Percentiles rank a stretch among this genome's conserved stretches.
Evolutionary conservation across 2,113 vertebrate genomes (phyloP).

Genomic region (Onychorhynchus coronatus): DNA sequence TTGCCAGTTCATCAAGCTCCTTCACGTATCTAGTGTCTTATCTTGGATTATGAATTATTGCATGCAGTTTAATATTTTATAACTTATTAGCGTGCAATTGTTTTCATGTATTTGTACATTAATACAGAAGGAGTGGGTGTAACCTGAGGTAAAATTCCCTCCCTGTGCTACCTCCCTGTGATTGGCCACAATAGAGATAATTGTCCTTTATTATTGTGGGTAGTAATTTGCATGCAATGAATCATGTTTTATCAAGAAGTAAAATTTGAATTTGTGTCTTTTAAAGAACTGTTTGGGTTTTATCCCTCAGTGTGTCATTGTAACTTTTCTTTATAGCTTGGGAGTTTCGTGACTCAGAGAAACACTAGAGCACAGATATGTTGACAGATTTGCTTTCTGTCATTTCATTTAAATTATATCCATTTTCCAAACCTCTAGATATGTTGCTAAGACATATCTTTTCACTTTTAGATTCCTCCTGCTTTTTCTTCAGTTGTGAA

Average conservation of each 20-base stretch:
- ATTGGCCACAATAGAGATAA: background rate
- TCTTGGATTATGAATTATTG: background rate
- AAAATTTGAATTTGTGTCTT: background rate
- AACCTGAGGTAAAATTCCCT: background rate
- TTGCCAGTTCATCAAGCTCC: background rate
- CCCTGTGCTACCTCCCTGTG: background rate
- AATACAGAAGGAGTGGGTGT: background rate
- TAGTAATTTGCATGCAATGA: constrained; percentile 11
- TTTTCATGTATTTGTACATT: constrained; percentile 17
- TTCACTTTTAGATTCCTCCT: background rate
- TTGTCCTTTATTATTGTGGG: background rate
- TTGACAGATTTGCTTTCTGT: constrained; percentile 65
- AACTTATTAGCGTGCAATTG: constrained; percentile 11
- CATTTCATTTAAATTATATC: constrained; percentile 60
- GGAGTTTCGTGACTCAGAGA: constrained; percentile 52
- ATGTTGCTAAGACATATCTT: constrained; percentile 1
- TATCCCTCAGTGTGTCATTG: constrained; percentile 15
- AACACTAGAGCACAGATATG: constrained; percentile 31
- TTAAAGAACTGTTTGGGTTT: background rate
- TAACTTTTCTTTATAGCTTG: constrained; percentile 43
- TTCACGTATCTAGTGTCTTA: background rate
- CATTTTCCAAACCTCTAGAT: constrained; percentile 57
- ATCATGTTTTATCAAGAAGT: constrained; percentile 37
- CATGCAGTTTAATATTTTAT: background rate
- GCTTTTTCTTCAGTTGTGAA: background rate